These are phyloP conservation scores for Thumatha senex DNA, from an alignment of 2,888 invertebrate species.

Conservation along the genomic window DNA sequence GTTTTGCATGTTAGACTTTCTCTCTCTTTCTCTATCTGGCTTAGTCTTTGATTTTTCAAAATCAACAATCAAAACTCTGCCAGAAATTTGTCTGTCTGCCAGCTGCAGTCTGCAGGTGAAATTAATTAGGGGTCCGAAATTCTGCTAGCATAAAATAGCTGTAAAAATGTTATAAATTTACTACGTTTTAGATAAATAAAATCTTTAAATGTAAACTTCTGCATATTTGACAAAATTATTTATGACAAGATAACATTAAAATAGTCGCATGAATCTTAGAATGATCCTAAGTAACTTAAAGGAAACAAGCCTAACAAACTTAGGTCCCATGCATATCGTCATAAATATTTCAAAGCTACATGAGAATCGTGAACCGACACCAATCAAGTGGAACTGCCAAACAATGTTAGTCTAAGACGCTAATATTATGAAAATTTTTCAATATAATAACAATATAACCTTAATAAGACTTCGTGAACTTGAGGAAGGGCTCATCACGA, in stretches of 20 bases:
- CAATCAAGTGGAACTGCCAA: constrained; percentile 39
- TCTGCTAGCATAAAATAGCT: too few species aligned
- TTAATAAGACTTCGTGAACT: constrained; percentile 57
- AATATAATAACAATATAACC: constrained; percentile 52
- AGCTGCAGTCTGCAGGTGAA: too few species aligned
- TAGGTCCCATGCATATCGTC: constrained; percentile 3
- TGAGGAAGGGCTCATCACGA: constrained; percentile 44
- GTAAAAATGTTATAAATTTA: too few species aligned
- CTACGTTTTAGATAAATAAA: too few species aligned
- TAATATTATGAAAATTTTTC: constrained; percentile 51
- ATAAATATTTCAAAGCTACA: constrained; percentile 37
- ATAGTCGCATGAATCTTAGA: background rate
- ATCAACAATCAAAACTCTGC: too few species aligned
- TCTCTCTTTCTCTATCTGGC: too few species aligned
- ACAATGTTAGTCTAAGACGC: constrained; percentile 18
- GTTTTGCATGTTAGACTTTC: too few species aligned
- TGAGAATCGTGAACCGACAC: constrained; percentile 35
- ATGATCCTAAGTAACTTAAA: background rate
- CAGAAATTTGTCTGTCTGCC: too few species aligned
- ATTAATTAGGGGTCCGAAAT: too few species aligned
- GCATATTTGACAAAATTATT: background rate
- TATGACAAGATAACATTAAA: background rate
- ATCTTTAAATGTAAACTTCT: too few species aligned
- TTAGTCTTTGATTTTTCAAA: too few species aligned
- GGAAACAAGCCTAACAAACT: background rate